Conservation (phyloP, 2,888 invertebrate species). For the Erynnis tages region DNA sequence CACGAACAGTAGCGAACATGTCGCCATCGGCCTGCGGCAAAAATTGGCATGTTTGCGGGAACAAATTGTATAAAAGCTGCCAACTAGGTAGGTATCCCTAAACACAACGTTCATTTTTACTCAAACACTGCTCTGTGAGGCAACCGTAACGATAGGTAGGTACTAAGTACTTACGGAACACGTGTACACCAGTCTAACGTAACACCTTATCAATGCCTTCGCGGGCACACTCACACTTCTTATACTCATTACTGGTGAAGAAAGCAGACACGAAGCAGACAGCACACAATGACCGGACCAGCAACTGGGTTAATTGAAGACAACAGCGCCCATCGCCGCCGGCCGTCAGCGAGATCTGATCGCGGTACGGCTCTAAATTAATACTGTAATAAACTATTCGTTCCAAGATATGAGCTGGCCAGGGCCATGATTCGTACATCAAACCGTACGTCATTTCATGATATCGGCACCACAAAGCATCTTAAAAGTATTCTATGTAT, state of each 20-base stretch:
- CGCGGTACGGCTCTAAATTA: constrained; percentile 56
- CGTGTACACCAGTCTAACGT: constrained; percentile 52
- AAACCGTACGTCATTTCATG: too few species aligned
- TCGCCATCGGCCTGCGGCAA: constrained; percentile 6
- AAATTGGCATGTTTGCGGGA: constrained; percentile 12
- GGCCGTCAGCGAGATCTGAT: constrained; percentile 58
- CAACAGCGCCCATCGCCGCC: constrained; percentile 62
- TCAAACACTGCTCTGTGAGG: constrained; percentile 5
- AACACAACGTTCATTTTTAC: neutral
- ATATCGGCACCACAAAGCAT: too few species aligned
- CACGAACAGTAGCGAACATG: constrained; percentile 11
- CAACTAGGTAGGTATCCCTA: constrained; percentile 10
- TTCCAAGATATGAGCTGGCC: constrained; percentile 29
- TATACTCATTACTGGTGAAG: constrained; percentile 63
- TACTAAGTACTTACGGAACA: constrained; percentile 37
- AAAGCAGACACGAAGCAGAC: constrained; percentile 78
- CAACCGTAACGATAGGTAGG: constrained; percentile 22
- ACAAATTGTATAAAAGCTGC: constrained; percentile 5
- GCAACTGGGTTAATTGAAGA: constrained; percentile 77
- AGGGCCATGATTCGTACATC: neutral
- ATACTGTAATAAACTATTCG: constrained; percentile 56
- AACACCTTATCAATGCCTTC: constrained; percentile 57
- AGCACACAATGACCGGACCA: constrained; percentile 63
- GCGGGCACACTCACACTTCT: constrained; percentile 58
- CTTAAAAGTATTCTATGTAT: too few species aligned